Evolutionary conservation across 2,888 invertebrate genomes (phyloP), one percentile per base, ranked within the genome.

Genomic region (Cosmopolites sordidus): DNA sequence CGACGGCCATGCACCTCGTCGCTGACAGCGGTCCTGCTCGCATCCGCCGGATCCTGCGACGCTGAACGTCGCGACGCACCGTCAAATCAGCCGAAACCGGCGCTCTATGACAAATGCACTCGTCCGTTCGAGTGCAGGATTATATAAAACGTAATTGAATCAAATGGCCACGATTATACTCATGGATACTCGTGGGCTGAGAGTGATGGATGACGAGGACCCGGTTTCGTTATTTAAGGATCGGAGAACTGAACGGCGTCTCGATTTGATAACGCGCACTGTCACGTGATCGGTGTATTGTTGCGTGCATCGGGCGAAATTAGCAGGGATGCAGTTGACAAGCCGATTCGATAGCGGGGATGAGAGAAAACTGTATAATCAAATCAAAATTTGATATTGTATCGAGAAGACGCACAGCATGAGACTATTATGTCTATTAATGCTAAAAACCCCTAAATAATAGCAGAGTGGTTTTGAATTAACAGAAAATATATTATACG

Each of bases 21-120:
- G 62, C 70, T 74, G 63, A 75, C 74, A 75, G 73, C 73, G 75
- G 77, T 77, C 76, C 74, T 75, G 77, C 77, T 75, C 75, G 77
- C 74, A 59, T 56, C 58, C 51, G 50, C 54, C 51, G 51, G 53
- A 58, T 42, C 27, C 57, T 60, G 61, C 62, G 66, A 58, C 58
- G 62, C 71, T 74, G 62, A 75, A 75, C 76, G 74, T 75, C 76
- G 78, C 77, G 62, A 59, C 63, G 65, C 70, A 68, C 70, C 69
- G 70, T 73, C 74, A 74, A 73, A 73, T 72, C 72, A 69, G 66
- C 69, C 73, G 71, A 71, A 73, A 73, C 72, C 69, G 63, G 65
- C 65, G 69, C 65, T n/a, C 48, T 52, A 73, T 74, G 74, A 74
- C 74, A 74, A 74, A 74, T 73, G 74, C 74, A 74, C 71, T 71